phyloP scores from a whole-genome alignment of 1,140 invertebrate genomes.

The Lepidostoma basale region DNA sequence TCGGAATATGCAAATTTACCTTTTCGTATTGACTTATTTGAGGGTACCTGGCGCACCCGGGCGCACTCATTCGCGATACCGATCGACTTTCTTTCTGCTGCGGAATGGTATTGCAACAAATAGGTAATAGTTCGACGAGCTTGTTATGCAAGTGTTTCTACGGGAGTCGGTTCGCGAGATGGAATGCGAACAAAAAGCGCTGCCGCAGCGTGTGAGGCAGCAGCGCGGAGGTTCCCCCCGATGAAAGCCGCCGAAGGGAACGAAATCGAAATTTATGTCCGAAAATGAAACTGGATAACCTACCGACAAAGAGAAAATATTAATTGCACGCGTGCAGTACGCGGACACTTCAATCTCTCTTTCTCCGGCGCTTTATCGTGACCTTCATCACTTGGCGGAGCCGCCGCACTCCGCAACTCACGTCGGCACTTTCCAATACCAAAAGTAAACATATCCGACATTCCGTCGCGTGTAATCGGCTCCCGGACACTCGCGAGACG shows the following conservation, averaged over 20 bases:
- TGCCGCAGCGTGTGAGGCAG: constrained; percentile 8
- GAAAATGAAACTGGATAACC: constrained; percentile 24
- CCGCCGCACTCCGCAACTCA: background rate
- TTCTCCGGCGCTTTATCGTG: constrained; percentile 29
- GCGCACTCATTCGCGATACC: too few species aligned
- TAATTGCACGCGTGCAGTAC: constrained; percentile 32
- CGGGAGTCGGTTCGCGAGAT: background rate
- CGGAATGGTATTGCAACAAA: background rate
- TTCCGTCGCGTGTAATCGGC: constrained; percentile 27
- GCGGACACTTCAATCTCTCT: constrained; percentile 34
- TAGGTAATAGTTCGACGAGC: background rate
- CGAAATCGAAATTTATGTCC: constrained; percentile 22
- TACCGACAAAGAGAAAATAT: constrained; percentile 35
- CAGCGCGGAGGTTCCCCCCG: background rate
- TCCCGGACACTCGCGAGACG: background rate
- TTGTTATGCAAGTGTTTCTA: constrained; percentile 11
- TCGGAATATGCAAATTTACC: too few species aligned
- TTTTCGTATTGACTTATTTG: too few species aligned
- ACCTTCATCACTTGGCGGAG: constrained; percentile 40
- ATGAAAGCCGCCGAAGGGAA: constrained; percentile 5
- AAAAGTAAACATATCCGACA: constrained; percentile 31
- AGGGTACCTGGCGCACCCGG: too few species aligned
- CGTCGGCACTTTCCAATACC: constrained; percentile 27
- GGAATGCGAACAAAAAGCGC: constrained; percentile 9
- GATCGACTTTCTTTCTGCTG: background rate